Conservation (phyloP, 2,797 vertebrate genomes). For the Morelia viridis region DNA sequence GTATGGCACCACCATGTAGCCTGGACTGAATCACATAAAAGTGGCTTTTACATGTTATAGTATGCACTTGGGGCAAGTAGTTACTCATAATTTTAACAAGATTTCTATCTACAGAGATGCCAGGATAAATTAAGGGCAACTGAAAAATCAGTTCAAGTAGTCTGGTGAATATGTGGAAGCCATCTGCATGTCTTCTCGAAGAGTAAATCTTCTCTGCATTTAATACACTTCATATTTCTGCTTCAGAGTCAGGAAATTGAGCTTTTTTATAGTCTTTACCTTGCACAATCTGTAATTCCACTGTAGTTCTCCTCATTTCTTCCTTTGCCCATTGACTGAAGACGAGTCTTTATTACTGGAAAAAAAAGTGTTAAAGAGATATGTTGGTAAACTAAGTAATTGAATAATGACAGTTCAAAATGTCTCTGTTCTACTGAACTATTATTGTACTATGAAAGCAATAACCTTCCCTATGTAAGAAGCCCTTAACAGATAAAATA, state of each 20-base stretch:
- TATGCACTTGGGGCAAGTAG: background rate
- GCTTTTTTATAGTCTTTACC: conserved; percentile 63
- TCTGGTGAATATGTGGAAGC: background rate
- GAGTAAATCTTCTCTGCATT: background rate
- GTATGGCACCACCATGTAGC: no score
- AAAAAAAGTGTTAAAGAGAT: conserved; percentile 32
- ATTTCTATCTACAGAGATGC: background rate
- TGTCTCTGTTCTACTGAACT: background rate
- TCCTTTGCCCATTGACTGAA: conserved; percentile 84
- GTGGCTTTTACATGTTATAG: background rate
- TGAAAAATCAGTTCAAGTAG: background rate
- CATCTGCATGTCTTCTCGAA: background rate
- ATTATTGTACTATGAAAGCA: background rate
- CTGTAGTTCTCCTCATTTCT: conserved; percentile 84
- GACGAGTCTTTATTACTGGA: conserved; percentile 87
- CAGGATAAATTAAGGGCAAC: background rate
- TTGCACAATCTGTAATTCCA: conserved; percentile 85
- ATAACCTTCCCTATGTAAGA: background rate
- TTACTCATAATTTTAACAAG: background rate
- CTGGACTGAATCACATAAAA: background rate
- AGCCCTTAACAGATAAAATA: background rate
- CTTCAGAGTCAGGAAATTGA: background rate
- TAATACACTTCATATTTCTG: background rate
- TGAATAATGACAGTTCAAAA: background rate
- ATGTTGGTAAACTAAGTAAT: background rate